Evolutionary conservation across 2,113 vertebrate genomes (phyloP), one percentile per base, ranked within the genome.

Genomic region (Ailuropoda melanoleuca): DNA sequence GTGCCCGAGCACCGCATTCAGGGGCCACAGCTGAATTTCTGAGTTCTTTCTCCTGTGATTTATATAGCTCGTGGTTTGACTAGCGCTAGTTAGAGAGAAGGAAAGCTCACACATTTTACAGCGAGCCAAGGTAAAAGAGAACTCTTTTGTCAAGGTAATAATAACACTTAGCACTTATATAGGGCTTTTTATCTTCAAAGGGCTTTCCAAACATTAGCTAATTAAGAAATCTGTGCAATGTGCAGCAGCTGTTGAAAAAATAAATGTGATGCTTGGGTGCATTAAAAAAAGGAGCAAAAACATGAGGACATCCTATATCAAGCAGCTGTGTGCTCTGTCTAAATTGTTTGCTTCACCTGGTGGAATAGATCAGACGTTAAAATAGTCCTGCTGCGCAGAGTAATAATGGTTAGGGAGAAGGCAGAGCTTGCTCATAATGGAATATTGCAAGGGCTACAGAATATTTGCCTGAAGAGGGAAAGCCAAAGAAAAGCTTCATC

Each of bases 191-290:
- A 97, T 98, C 98, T 97, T 98, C 97, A 97, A 97, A 96, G 83
- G 94, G 94, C 94, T 96, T 97, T 94, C 94, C 88, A 98, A 97
- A 97, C 96, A 97, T 98, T 97, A 97, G 97, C 97, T 98, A 98
- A 98, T 98, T 97, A 98, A 97, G 95, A 97, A 97, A 91, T 97
- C 96, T 96, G 91, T 96, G 88, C 96, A 68, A 81, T 95, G 80
- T 87, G 78, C 88, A 96, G 95, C 97, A 98, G 97, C 97, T 97
- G 96, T 95, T 98, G 97, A 94, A 97, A 97, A 97, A 98, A 96
- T 93, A 97, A 96, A 97, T 98, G 96, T 50, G 96, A 55, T 98
- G 95, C 97, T 97, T 97, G 96, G 93, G 96, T 96, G 88, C 90
- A 96, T 97, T 97, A 62, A 98, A 97, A 97, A 96, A 7, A 8